Evolutionary conservation across 2,797 vertebrate species (phyloP).

Genomic region (Champsocephalus gunnari): DNA sequence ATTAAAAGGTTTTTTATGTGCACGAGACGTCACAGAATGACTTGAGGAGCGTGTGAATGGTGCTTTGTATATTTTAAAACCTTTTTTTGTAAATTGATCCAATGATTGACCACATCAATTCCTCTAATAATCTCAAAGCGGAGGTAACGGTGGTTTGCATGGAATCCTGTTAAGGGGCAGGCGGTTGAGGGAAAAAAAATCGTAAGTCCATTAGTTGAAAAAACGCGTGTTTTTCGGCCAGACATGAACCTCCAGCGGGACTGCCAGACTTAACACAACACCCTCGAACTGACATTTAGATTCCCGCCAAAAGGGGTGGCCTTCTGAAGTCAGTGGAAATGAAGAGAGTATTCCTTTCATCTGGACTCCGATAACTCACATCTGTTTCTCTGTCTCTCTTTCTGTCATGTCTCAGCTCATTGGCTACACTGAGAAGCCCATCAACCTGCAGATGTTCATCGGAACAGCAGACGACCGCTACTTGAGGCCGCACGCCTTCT

Average conservation of each 20-base stretch:
- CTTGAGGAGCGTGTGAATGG: background rate
- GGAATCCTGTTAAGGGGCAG: conserved; percentile 28
- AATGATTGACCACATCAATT: background rate
- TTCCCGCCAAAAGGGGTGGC: conserved; percentile 56
- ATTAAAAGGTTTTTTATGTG: conserved; percentile 35
- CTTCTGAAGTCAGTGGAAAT: conserved; percentile 60
- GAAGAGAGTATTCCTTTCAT: conserved; percentile 51
- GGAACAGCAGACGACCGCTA: conserved; percentile 98
- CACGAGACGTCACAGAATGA: conserved; percentile 35
- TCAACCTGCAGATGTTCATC: conserved; percentile 99
- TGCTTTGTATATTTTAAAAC: background rate
- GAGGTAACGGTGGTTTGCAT: conserved; percentile 26
- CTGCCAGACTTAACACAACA: conserved; percentile 71
- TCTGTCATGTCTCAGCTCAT: conserved; percentile 87
- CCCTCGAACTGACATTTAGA: conserved; percentile 68
- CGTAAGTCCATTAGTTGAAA: conserved; percentile 58
- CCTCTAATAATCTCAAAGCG: conserved; percentile 13
- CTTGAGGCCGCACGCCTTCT: conserved; percentile 97
- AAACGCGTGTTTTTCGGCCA: conserved; percentile 61
- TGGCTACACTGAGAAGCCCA: conserved; percentile 95
- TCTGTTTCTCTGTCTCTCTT: conserved; percentile 61
- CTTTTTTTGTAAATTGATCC: background rate
- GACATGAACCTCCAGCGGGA: conserved; percentile 64
- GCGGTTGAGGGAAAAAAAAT: conserved; percentile 58
- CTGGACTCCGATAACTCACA: conserved; percentile 56